Conservation (phyloP, 2,113 vertebrate species). For the Uropsilus gracilis region DNA sequence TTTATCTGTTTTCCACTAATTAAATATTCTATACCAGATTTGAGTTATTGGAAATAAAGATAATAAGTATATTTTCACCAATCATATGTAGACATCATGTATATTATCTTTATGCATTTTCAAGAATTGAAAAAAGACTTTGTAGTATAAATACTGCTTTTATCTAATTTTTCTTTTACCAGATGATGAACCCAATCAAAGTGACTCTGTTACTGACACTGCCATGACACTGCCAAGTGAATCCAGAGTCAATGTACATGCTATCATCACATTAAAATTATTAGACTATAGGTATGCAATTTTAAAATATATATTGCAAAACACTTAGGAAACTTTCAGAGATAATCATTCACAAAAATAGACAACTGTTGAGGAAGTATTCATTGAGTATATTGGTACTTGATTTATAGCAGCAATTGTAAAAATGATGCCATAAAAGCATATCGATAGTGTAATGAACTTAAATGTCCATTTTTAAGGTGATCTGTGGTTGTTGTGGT, state of each 20-base stretch:
- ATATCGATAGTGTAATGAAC: not conserved
- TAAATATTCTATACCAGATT: not conserved
- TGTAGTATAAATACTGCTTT: not conserved
- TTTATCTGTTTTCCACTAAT: constrained; percentile 5
- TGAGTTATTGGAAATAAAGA: constrained; percentile 40
- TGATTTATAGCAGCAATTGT: not conserved
- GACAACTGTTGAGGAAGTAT: not conserved
- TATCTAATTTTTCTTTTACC: not conserved
- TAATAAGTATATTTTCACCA: not conserved
- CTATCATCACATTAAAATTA: constrained; percentile 89
- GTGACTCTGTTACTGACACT: constrained; percentile 81
- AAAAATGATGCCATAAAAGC: constrained; percentile 9
- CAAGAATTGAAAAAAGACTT: not conserved
- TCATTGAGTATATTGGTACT: not conserved
- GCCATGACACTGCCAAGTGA: constrained; percentile 97
- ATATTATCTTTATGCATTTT: not conserved
- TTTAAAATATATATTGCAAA: not conserved
- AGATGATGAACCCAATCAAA: constrained; percentile 85
- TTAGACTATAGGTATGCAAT: constrained; percentile 91
- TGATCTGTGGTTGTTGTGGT: constrained; percentile 2
- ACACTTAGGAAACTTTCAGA: not conserved
- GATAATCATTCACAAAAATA: constrained; percentile 34
- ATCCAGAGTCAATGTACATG: constrained; percentile 88
- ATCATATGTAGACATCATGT: not conserved
- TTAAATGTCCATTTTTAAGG: not conserved